Conservation (phyloP, 2,113 vertebrate species). For the Colius striatus region DNA sequence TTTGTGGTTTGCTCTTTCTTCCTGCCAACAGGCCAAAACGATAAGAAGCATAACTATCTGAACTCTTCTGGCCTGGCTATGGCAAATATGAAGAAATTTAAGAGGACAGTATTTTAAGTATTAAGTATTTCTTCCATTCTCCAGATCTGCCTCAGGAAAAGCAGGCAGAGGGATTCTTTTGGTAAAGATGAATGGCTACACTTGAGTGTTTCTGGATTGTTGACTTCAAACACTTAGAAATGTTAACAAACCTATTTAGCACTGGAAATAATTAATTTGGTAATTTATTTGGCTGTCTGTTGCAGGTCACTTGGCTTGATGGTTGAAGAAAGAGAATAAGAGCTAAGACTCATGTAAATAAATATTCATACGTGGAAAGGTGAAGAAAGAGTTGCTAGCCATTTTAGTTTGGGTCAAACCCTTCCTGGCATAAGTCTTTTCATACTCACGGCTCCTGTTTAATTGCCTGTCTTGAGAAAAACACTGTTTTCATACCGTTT, state of each 20-base stretch:
- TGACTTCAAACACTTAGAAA: conserved; percentile 28
- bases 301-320: conserved; percentile 46
- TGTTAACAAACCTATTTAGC: neutral
- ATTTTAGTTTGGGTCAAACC: neutral
- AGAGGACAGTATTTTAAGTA: too few relatives aligned
- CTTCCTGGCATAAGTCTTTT: neutral
- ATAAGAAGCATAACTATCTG: neutral
- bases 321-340: neutral
- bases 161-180: neutral
- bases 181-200: neutral
- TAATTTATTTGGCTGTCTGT: conserved; percentile 40
- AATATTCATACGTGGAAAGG: neutral
- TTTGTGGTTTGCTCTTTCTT: conserved; percentile 37
- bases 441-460: conserved; percentile 16
- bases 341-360: conserved; percentile 16
- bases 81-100: neutral
- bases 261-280: conserved; percentile 41
- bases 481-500: neutral
- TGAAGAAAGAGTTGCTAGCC: neutral
- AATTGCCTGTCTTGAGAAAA: conserved; percentile 23
- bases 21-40: neutral
- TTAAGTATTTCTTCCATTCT: too few relatives aligned
- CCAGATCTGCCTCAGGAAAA: neutral
- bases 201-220: neutral
- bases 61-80: neutral